Base-by-base conservation (phyloP, 2,888 invertebrate genomes). In the Chirona hameri region DNA sequence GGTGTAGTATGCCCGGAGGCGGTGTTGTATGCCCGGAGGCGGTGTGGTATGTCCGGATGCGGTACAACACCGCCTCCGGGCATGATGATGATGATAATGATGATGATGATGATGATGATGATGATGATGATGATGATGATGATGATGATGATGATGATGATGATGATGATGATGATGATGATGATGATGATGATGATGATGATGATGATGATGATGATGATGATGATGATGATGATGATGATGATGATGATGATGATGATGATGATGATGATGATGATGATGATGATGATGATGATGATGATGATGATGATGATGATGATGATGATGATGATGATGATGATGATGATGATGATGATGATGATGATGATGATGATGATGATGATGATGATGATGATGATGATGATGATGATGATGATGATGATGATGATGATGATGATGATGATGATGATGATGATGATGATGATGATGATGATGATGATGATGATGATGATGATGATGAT, bases 21-120 rank as follows among this genome's bases (percentile, higher is more conserved):
- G n/a, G n/a, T n/a, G n/a, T n/a, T n/a, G n/a, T n/a, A n/a, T n/a
- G n/a, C n/a, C n/a, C n/a, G n/a, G n/a, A n/a, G n/a, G n/a, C n/a
- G n/a, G n/a, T n/a, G n/a, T n/a, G 18, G 65, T n/a, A 65, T 65
- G 65, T 18, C n/a, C n/a, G 18, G 18, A 65, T 65, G 18, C n/a
- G 18, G 65, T 65, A n/a, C 65, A n/a, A n/a, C n/a, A n/a, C n/a
- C n/a, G n/a, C n/a, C n/a, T n/a, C n/a, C n/a, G n/a, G n/a, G n/a
- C n/a, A 65, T 65, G 65, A 65, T 65, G 65, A 65, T 65, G n/a
- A 65, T 65, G n/a, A 65, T 65, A n/a, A 65, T 65, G n/a, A 65
- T 65, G 65, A 65, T 65, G n/a, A 65, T 65, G n/a, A 65, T 65
- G 65, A 65, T 65, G 65, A 65, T 65, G 65, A 65, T 65, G n/a